Evolutionary conservation across 2,113 vertebrate genomes (phyloP), one percentile per base, ranked within the genome.

Genomic region (Pipa parva): DNA sequence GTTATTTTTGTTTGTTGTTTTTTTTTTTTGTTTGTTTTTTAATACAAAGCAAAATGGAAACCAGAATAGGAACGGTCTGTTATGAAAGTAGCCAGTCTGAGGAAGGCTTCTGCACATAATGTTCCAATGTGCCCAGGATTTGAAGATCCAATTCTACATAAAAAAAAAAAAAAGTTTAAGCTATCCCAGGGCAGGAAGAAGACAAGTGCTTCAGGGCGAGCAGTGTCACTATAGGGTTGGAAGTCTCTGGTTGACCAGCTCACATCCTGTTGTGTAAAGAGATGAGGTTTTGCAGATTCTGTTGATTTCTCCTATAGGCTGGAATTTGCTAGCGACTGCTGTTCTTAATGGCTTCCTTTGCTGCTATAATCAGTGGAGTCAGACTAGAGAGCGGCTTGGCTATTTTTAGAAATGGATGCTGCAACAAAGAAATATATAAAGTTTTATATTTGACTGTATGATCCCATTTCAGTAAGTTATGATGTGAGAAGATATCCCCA

Each of bases 291-390:
- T 55, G 73, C n/a, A 76, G 75, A 85, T 77, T 83, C 51, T 76
- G 71, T 81, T 80, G 78, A 85, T 83, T 87, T 82, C 68, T 75
- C 75, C 77, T 74, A 70, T 45, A 64, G 33, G n/a, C n/a, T n/a
- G 52, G 77, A 79, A 75, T 70, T 4, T 12, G 27, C 80, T 97
- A 99, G 82, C 96, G 95, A 83, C 94, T 97, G 89, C 95, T 98
- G 87, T 98, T 99, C 87, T 99, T 99, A 86, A 99, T 98, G 27
- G 95, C 97, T 88, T 99, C 97, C 86, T 99, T 99, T 12, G 97
- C 97, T 70, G 97, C 97, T 72, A 98, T 92, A 89, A 99, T 99
- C 88, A 99, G 90, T 72, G 97, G 97, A 77, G 94, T 97, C 88
- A 99, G 90, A 81, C 97, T 99, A 76, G 97, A 99, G 42, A 98